Percentiles rank a stretch among this genome's conserved stretches.
Evolutionary conservation across 2,797 vertebrate genomes (phyloP).

Genomic region (Gymnothorax reevesii): DNA sequence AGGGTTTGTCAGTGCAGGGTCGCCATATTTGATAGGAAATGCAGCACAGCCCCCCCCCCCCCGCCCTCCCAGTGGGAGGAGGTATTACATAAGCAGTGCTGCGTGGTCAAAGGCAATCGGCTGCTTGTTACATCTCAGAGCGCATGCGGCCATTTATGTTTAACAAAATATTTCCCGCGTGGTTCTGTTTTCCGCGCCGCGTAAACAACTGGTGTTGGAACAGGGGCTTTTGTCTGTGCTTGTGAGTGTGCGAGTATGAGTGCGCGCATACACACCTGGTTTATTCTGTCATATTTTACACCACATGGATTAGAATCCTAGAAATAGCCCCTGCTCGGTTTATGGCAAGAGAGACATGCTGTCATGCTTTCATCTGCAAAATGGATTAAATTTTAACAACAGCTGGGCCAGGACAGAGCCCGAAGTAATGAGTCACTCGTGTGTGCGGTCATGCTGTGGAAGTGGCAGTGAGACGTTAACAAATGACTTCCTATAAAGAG

Average conservation of each 20-base stretch:
- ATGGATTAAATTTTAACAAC: neutral
- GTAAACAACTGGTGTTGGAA: neutral
- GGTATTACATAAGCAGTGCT: constrained; percentile 68
- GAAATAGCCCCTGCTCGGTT: neutral
- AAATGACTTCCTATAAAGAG: neutral
- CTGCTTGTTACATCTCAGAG: neutral
- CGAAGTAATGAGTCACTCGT: neutral
- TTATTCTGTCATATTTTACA: neutral
- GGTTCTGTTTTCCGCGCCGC: neutral
- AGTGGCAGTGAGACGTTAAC: neutral
- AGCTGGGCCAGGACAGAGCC: neutral
- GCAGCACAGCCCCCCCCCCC: constrained; percentile 33
- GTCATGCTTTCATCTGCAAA: neutral
- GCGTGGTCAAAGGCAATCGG: constrained; percentile 66
- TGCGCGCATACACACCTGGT: neutral
- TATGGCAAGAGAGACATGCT: neutral
- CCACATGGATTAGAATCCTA: constrained; percentile 5
- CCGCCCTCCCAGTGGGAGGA: neutral
- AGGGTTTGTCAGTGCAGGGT: constrained; percentile 5
- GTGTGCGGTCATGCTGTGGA: neutral
- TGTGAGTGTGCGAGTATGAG: too few relatives aligned
- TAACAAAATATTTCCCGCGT: neutral
- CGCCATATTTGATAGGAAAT: constrained; percentile 59
- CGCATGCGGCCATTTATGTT: neutral
- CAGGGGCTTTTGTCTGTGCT: too few relatives aligned